Evolutionary conservation across 2,797 vertebrate genomes (phyloP).

Genomic region (Meda fulgida): DNA sequence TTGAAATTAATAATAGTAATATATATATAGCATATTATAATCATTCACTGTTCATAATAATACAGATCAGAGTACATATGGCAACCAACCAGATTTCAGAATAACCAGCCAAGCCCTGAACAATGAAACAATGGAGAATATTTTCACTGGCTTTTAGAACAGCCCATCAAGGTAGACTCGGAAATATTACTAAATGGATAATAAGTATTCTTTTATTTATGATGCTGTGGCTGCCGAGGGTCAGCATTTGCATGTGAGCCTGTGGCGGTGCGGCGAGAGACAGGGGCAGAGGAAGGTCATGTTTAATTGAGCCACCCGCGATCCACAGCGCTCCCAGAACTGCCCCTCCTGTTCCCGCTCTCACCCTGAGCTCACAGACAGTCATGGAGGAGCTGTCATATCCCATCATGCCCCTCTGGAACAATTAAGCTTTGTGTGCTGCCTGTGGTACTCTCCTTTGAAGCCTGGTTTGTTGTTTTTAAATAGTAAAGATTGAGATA

Average conservation of each 20-base stretch:
- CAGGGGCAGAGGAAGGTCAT: constrained; percentile 88
- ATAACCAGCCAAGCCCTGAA: not conserved
- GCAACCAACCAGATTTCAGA: not conserved
- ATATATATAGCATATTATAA: not conserved
- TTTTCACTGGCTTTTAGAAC: constrained; percentile 51
- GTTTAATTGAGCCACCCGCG: constrained; percentile 83
- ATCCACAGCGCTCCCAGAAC: constrained; percentile 57
- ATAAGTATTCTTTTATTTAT: constrained; percentile 82
- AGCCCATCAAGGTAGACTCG: constrained; percentile 51
- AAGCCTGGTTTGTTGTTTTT: not conserved
- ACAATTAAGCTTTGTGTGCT: constrained; percentile 38
- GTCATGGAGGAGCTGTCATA: constrained; percentile 33
- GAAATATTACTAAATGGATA: constrained; percentile 66
- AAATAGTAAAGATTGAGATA: constrained; percentile 1
- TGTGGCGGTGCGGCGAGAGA: constrained; percentile 86
- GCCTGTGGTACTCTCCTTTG: not conserved
- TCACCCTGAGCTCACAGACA: constrained; percentile 23
- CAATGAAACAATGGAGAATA: constrained; percentile 42
- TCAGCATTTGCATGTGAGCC: constrained; percentile 80
- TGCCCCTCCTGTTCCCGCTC: constrained; percentile 34
- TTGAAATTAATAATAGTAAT: not conserved
- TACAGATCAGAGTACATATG: not conserved
- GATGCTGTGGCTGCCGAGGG: constrained; percentile 83
- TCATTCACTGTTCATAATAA: not conserved
- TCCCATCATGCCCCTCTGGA: constrained; percentile 44